Conservation (phyloP, 2,113 vertebrate genomes). For the Boulengeromyrus knoepffleri region DNA sequence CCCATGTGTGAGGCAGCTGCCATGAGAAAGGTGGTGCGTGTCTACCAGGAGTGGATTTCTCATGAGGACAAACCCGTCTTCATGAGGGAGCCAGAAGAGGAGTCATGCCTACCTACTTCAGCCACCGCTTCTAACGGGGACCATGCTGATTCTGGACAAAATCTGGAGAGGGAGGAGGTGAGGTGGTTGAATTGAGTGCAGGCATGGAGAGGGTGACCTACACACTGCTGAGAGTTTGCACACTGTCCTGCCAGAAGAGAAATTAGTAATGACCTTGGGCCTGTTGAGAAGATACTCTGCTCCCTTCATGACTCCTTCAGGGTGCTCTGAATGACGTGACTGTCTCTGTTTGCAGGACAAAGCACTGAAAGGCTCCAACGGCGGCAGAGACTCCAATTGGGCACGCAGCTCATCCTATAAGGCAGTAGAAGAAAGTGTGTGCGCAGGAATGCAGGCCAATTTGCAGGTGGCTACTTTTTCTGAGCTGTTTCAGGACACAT, state of each 20-base stretch:
- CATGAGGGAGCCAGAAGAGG: conserved; percentile 89
- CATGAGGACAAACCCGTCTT: conserved; percentile 93
- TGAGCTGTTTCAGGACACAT: background rate
- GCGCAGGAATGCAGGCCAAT: conserved; percentile 82
- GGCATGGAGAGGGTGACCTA: background rate
- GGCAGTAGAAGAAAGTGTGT: conserved; percentile 74
- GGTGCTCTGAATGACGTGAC: background rate
- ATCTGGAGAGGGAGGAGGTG: conserved; percentile 56
- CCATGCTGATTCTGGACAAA: conserved; percentile 50
- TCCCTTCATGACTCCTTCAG: background rate
- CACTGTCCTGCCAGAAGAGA: background rate
- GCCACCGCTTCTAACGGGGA: conserved; percentile 35
- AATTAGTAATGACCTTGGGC: background rate
- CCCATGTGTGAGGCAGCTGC: conserved; percentile 95
- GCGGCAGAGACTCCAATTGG: conserved; percentile 64
- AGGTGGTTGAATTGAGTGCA: background rate
- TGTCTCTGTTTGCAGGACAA: conserved; percentile 60
- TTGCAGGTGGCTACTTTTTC: conserved; percentile 69
- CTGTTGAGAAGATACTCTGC: background rate
- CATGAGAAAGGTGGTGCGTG: conserved; percentile 93
- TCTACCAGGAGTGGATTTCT: conserved; percentile 98
- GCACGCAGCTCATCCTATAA: conserved; percentile 64
- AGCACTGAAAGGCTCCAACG: conserved; percentile 49
- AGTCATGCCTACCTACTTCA: conserved; percentile 49
- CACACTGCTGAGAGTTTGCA: background rate